phyloP scores from a whole-genome alignment of 2,888 invertebrate genomes.

The Oscheius onirici region DNA sequence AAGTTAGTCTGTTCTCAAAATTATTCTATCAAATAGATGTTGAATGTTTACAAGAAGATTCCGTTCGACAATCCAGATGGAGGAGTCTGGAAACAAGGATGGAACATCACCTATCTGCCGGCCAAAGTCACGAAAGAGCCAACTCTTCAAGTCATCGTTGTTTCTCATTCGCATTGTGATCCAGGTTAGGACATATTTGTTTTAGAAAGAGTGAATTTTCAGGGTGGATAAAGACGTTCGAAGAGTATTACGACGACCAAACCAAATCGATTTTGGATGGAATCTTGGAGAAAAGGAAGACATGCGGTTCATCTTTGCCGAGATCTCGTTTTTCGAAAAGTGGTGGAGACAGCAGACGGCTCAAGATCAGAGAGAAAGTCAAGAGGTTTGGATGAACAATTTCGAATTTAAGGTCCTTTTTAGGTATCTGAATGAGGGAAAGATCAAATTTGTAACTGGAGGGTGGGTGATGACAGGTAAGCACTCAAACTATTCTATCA shows the following conservation, averaged over 20 bases:
- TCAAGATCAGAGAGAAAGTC: slow-evolving; percentile 76
- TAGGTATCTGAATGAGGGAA: slow-evolving; percentile 77
- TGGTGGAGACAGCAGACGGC: slow-evolving; percentile 87
- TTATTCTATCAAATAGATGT: too few relatives aligned
- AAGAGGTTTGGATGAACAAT: slow-evolving; percentile 69
- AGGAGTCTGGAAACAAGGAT: slow-evolving; percentile 98
- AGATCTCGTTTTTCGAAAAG: slow-evolving; percentile 89
- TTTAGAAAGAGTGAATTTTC: too few relatives aligned
- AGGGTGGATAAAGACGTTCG: slow-evolving; percentile 95
- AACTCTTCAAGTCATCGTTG: slow-evolving; percentile 86
- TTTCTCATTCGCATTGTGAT: slow-evolving; percentile 98
- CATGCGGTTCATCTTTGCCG: slow-evolving; percentile 96
- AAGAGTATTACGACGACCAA: slow-evolving; percentile 88
- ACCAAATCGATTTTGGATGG: slow-evolving; percentile 90
- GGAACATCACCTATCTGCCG: slow-evolving; percentile 76
- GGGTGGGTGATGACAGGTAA: slow-evolving; percentile 99
- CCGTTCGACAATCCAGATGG: slow-evolving; percentile 93
- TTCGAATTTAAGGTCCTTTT: not conserved
- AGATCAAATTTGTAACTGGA: slow-evolving; percentile 94
- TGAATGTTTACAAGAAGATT: slow-evolving; percentile 85
- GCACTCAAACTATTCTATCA: too few relatives aligned
- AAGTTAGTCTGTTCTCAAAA: too few relatives aligned
- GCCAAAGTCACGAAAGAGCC: slow-evolving; percentile 40
- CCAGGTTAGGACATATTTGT: too few relatives aligned
- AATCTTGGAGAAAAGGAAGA: slow-evolving; percentile 81